Conservation (phyloP, 2,113 vertebrate species). For the Hippocampus zosterae region DNA sequence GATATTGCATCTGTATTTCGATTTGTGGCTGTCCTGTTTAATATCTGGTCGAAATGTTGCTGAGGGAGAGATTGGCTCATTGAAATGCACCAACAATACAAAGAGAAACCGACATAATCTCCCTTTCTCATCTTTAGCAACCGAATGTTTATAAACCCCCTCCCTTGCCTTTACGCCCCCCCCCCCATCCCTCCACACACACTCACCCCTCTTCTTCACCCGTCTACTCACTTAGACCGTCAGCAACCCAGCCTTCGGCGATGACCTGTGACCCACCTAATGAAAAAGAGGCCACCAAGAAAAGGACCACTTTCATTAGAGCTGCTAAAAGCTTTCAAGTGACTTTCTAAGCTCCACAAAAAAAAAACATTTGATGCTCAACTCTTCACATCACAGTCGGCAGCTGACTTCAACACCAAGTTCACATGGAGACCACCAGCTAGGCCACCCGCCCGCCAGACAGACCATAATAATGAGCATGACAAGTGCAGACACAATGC, state of each 20-base stretch:
- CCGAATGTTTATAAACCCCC: constrained; percentile 29
- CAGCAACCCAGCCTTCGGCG: constrained; percentile 37
- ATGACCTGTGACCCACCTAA: constrained; percentile 66
- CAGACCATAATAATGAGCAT: constrained; percentile 59
- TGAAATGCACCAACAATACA: constrained; percentile 1
- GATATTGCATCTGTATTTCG: background rate
- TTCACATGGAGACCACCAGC: constrained; percentile 62
- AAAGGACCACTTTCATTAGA: constrained; percentile 69
- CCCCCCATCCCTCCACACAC: background rate
- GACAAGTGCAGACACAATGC: constrained; percentile 41
- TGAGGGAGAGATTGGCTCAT: background rate
- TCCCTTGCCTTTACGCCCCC: constrained; percentile 19
- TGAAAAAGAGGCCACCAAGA: constrained; percentile 67
- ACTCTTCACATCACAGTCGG: constrained; percentile 35
- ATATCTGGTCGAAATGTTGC: background rate
- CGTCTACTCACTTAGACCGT: constrained; percentile 38
- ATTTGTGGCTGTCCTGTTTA: background rate
- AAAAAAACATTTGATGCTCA: constrained; percentile 41
- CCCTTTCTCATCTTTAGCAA: background rate
- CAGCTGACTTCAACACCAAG: constrained; percentile 65
- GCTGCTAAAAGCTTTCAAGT: constrained; percentile 71
- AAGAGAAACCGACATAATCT: constrained; percentile 18
- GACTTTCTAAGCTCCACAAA: constrained; percentile 38
- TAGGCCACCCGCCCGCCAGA: constrained; percentile 47
- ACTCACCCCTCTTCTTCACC: constrained; percentile 38